Base-by-base conservation (phyloP, 30 jellyfish, hydroid and myxozoan genomes). In the Aurelia sp. region DNA sequence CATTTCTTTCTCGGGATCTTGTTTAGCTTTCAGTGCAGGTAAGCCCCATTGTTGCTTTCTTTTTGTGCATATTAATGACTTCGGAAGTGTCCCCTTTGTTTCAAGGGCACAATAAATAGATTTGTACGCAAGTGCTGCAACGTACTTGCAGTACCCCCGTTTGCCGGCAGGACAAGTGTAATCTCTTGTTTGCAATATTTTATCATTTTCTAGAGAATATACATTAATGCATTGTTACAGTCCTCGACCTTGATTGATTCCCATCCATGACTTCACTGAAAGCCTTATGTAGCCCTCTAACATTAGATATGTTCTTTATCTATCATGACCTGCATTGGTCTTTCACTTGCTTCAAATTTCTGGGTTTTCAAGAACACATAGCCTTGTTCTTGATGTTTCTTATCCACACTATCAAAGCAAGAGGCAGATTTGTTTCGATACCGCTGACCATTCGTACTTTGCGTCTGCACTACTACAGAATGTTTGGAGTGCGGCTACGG, bases 21-120 rank as follows among this genome's bases (percentile, higher is more conserved):
- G 80, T 41, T 68, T 58, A 68, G 60, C 80, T 5, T 20, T 55
- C 33, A 68, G 80, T 19, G 80, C 24, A 68, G 80, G 80, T 68
- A 68, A 20, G 80, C 80, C 80, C 80, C 57, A 68, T 41, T 68
- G 33, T 41, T 68, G 80, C 60, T 33, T 68, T 8, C n/a, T 53
- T 1, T 53, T 1, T 53, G 65, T 53, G 65, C 65, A 53, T 53
- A 18, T 53, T 53, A 53, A 18, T 1, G 65, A 53, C 16, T 1
- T 53, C 16, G 65, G 65, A 18, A 53, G 65, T 33, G 0, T 33
- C 3, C 60, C 3, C 59, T 2, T 31, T 18, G n/a, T 24, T 21
- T 2, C 44, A 20, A 1, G 20, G 13, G 16, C 35, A 18, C 60
- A 68, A 13, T 68, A 1, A 33, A 41, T 64, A 33, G 5, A 58